Evolutionary conservation across 2,113 vertebrate genomes (phyloP).

Genomic region (Pycnonotus jocosus): DNA sequence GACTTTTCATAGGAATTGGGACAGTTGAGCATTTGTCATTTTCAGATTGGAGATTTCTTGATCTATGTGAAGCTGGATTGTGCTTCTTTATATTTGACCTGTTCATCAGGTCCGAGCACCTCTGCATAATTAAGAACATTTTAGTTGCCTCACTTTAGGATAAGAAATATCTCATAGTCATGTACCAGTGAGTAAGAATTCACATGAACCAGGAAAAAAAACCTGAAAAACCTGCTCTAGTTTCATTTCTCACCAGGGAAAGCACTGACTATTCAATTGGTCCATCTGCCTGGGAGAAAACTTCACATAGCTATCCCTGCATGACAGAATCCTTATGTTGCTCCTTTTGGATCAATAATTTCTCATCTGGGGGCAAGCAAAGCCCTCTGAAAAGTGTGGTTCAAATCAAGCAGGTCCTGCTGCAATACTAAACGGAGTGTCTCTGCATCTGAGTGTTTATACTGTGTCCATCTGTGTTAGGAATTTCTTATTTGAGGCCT

Average conservation of each 20-base stretch:
- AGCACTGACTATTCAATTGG: neutral
- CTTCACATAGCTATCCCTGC: neutral
- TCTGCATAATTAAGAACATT: neutral
- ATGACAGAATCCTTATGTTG: slow-evolving; percentile 10
- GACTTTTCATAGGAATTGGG: neutral
- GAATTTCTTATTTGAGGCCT: slow-evolving; percentile 34
- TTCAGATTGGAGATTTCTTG: neutral
- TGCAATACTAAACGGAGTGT: neutral
- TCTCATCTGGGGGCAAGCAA: slow-evolving; percentile 5
- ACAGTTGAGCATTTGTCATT: neutral
- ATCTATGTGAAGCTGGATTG: neutral
- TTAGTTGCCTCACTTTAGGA: neutral
- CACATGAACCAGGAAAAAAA: neutral
- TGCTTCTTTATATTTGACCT: neutral
- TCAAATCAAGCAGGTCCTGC: neutral
- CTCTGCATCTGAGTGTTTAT: slow-evolving; percentile 26
- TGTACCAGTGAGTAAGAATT: neutral
- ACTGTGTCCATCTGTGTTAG: slow-evolving; percentile 12
- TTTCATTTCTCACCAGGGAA: slow-evolving; percentile 21
- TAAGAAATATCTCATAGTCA: neutral
- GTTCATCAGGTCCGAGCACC: neutral
- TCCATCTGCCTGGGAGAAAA: slow-evolving; percentile 14
- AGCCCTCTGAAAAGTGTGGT: slow-evolving; percentile 7
- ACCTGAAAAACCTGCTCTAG: neutral
- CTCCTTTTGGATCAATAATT: slow-evolving; percentile 47